Evolutionary conservation across 2,888 invertebrate species (phyloP), one percentile per base, ranked within the genome.

Genomic region (Parascotia fuliginaria): DNA sequence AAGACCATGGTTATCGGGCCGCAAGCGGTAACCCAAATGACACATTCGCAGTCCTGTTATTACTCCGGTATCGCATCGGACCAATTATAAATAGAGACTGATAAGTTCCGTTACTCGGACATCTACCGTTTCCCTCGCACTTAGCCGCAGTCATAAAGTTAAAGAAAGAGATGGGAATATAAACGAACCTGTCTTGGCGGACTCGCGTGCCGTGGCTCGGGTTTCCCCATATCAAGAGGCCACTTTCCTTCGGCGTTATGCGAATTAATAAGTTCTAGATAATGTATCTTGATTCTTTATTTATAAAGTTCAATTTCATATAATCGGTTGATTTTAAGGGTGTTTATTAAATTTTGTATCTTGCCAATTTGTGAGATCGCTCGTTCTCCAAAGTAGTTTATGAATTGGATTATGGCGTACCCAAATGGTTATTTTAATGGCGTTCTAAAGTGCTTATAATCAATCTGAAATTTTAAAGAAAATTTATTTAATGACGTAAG

Each of bases 21-120:
- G 49, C 45, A 52, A 58, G 52, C 46, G 11, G 45, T 73, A 76
- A 77, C 73, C 75, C 52, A 73, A 72, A 70, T 79, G 71, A 74
- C 67, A 75, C 70, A 75, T 54, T 64, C 40, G 52, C 69, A 44
- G 72, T 81, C 76, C 80, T 82, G 81, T 81, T 82, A 78, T 73
- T 76, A 77, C 74, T 70, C 75, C 71, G 72, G 75, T 81, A 79
- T 82, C 76, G 74, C 69, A 52, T 77, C 73, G 77, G 61, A 68
- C 77, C 79, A 85, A 85, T 87, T 88, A 88, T 87, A 85, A 85
- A 85, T 83, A 88, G 80, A 73, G 67, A 72, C 75, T 79, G 82
- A 87, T 85, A 85, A 79, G 80, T 85, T 75, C 87, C 79, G 85
- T 87, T 87, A 85, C 73, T 64, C 70, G 55, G 52, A 56, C 37